Percentiles rank a stretch among this genome's conserved stretches.
Conservation (phyloP, 2,797 vertebrate species). For the Trichosurus vulpecula region DNA sequence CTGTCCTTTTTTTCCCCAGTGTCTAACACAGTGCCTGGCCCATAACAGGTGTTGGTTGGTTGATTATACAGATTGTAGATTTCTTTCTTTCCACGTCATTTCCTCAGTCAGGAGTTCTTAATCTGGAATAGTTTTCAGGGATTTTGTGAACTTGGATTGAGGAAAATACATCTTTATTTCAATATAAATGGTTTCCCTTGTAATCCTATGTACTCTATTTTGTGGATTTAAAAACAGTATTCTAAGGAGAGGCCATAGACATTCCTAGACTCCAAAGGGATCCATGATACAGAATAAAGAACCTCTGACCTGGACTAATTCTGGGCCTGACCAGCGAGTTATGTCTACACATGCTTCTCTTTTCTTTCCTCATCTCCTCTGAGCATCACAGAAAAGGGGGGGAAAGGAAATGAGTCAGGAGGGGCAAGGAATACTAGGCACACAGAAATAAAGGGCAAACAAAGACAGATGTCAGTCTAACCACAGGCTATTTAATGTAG, state of each 20-base stretch:
- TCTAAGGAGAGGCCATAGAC: background rate
- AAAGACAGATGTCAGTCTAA: background rate
- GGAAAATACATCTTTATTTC: background rate
- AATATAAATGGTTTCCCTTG: background rate
- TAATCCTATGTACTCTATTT: background rate
- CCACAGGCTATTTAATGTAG: background rate
- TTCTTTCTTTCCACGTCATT: background rate
- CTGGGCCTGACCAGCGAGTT: background rate
- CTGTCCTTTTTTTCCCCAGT: background rate
- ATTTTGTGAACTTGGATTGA: background rate
- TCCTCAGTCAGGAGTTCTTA: background rate
- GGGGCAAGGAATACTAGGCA: background rate
- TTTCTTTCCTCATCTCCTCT: background rate
- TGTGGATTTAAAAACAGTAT: background rate
- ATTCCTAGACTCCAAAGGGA: background rate
- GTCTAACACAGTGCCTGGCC: background rate
- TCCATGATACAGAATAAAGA: background rate
- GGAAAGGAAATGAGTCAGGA: background rate
- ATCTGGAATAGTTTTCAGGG: background rate
- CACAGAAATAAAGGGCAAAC: background rate
- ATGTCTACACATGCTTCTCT: background rate
- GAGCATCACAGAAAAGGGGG: background rate
- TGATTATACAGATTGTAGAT: background rate
- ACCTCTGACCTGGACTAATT: background rate
- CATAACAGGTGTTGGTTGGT: background rate